phyloP scores from a whole-genome alignment of 2,888 invertebrate species.

The Diarsia rubi region DNA sequence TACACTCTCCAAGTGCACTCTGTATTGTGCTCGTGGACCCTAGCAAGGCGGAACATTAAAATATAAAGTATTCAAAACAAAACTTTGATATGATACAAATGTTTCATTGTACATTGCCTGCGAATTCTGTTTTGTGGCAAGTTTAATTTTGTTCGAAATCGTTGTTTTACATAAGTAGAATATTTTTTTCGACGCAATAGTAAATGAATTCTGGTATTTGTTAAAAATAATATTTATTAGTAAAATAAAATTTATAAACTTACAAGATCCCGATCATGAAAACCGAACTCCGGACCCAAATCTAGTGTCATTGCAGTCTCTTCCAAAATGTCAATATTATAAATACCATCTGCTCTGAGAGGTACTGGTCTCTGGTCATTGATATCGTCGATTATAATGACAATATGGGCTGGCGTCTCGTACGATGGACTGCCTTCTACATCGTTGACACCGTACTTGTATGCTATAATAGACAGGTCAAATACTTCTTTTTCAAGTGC shows the following conservation, averaged over 20 bases:
- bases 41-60: conserved; percentile 67
- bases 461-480: conserved; percentile 85
- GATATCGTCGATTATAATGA: conserved; percentile 89
- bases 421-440: conserved; percentile 64
- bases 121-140: not conserved
- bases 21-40: conserved; percentile 92
- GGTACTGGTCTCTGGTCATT: conserved; percentile 93
- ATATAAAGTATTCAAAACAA: not conserved
- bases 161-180: not conserved
- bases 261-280: conserved; percentile 90
- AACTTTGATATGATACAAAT: not conserved
- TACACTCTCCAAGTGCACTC: conserved; percentile 82
- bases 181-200: not conserved
- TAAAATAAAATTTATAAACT: conserved; percentile 56
- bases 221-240: not conserved
- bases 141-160: not conserved
- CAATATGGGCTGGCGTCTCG: conserved; percentile 77
- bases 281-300: conserved; percentile 88
- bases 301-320: conserved; percentile 88
- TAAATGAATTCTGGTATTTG: not conserved
- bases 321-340: conserved; percentile 86
- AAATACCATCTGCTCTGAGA: conserved; percentile 70
- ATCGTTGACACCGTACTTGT: conserved; percentile 81
- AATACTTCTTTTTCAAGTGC: conserved; percentile 85
- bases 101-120: not conserved